phyloP scores from a whole-genome alignment of 1,140 invertebrate genomes.

The Dendrolimus kikuchii region DNA sequence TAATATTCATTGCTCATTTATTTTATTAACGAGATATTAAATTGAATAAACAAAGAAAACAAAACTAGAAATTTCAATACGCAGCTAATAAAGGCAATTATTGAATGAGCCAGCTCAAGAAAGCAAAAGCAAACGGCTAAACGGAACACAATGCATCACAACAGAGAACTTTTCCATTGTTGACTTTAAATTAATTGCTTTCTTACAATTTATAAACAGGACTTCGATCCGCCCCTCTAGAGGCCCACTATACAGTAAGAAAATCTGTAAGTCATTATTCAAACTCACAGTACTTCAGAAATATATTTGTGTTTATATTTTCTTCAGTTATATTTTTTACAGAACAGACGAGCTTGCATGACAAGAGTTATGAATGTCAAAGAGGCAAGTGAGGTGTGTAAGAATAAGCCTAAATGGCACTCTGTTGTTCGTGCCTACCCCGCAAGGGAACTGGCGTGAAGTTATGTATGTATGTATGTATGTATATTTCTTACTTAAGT shows the following conservation, averaged over 20 bases:
- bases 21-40: slow-evolving; percentile 1
- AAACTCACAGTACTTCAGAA: too few species aligned
- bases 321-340: too few species aligned
- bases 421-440: too few species aligned
- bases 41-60: slow-evolving; percentile 21
- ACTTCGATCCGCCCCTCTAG: slow-evolving; percentile 10
- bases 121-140: slow-evolving; percentile 58
- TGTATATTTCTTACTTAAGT: too few species aligned
- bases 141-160: slow-evolving; percentile 54
- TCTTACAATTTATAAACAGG: slow-evolving; percentile 30
- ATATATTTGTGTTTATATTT: too few species aligned
- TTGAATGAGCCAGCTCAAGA: slow-evolving; percentile 49
- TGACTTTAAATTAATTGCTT: slow-evolving; percentile 56
- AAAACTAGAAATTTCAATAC: slow-evolving; percentile 29
- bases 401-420: too few species aligned
- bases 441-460: too few species aligned
- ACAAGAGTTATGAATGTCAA: too few species aligned
- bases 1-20: neutral
- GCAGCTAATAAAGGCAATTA: slow-evolving; percentile 58
- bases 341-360: too few species aligned
- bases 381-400: too few species aligned
- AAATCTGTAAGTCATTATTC: neutral
- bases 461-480: too few species aligned
- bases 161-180: slow-evolving; percentile 58
- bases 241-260: too few species aligned